A percentile compares a stretch with the other conserved stretches of the same genome.
phyloP scores from a whole-genome alignment of 2,888 invertebrate genomes.

The Apamea monoglypha region DNA sequence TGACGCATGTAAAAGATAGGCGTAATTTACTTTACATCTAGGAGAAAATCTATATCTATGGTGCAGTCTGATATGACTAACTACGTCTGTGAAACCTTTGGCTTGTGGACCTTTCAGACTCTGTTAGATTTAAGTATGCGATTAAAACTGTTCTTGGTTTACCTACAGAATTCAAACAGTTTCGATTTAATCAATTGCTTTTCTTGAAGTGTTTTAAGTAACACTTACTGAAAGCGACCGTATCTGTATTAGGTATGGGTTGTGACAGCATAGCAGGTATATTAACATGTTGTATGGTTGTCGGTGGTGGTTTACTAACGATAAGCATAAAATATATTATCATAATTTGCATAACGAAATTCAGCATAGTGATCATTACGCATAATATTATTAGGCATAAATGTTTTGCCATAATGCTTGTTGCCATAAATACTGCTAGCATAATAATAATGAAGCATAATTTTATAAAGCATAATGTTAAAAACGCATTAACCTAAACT shows the following conservation, averaged over 20 bases:
- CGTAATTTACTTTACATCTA: not conserved
- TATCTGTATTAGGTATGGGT: not conserved
- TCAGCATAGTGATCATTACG: too few relatives aligned
- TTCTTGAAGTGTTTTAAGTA: not conserved
- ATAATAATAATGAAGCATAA: too few relatives aligned
- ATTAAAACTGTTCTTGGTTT: not conserved
- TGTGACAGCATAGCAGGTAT: too few relatives aligned
- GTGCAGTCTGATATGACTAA: not conserved
- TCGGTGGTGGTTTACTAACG: too few relatives aligned
- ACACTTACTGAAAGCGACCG: not conserved
- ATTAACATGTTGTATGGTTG: too few relatives aligned
- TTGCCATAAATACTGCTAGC: too few relatives aligned
- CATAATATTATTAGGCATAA: too few relatives aligned
- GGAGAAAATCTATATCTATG: not conserved
- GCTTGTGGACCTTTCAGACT: not conserved
- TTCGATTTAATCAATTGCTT: not conserved
- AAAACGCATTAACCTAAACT: too few relatives aligned
- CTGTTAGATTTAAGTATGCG: not conserved
- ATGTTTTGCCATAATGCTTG: too few relatives aligned
- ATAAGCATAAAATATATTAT: too few relatives aligned
- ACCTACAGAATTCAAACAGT: not conserved
- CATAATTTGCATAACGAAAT: too few relatives aligned
- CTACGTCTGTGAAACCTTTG: not conserved
- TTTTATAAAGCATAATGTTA: too few relatives aligned
- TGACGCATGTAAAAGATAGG: conserved; percentile 18